phyloP scores from a whole-genome alignment of 2,113 vertebrate genomes.

The Ahaetulla prasina region DNA sequence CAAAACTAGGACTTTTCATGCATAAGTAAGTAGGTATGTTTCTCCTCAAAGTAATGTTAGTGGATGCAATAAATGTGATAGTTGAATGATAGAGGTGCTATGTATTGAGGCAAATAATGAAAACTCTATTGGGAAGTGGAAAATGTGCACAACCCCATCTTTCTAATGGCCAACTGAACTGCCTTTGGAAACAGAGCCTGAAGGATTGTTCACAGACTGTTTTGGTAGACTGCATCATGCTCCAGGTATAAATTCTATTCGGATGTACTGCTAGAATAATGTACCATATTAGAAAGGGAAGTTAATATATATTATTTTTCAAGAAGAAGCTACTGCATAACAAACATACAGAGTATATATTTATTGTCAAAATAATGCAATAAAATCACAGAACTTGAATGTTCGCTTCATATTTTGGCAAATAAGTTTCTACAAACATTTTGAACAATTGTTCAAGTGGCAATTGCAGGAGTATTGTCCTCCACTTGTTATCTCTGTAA shows the following conservation, averaged over 20 bases:
- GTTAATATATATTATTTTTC: background rate
- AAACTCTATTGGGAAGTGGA: background rate
- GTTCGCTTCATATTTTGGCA: constrained; percentile 22
- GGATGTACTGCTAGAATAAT: background rate
- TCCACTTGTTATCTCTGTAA: background rate
- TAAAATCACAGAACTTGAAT: constrained; percentile 6
- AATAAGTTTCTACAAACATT: background rate
- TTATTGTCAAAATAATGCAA: background rate
- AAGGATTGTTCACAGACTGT: background rate
- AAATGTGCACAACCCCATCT: background rate
- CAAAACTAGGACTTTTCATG: background rate
- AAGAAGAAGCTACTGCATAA: background rate
- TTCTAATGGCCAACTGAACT: background rate
- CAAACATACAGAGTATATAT: constrained; percentile 10
- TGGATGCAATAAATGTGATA: background rate
- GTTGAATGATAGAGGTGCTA: background rate
- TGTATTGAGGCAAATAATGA: background rate
- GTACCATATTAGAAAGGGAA: constrained; percentile 17
- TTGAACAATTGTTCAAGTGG: background rate
- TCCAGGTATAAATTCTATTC: background rate
- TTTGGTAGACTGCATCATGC: background rate
- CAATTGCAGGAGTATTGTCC: background rate
- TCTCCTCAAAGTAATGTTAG: background rate
- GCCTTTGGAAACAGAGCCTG: too few relatives aligned
- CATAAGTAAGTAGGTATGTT: background rate